Evolutionary conservation across 2,797 vertebrate species (phyloP), one percentile per base, ranked within the genome.

Genomic region (Pantherophis vulpinus): DNA sequence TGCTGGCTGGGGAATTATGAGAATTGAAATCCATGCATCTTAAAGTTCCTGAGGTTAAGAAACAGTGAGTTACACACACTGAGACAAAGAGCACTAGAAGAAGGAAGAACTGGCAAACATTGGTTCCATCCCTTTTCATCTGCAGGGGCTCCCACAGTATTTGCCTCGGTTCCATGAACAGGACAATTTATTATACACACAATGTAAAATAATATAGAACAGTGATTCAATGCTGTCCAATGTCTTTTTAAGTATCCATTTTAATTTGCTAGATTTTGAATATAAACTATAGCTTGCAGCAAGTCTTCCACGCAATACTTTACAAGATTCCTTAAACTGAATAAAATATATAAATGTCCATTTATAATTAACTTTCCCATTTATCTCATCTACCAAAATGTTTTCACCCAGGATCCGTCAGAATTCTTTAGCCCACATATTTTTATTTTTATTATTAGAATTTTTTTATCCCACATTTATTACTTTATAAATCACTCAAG

Each of bases 201-300:
- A 93, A 94, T 96, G 96, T 97, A 55, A 87, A 97, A 96, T 93
- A 95, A 92, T 13, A 20, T 86, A 95, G 87, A 32, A 86, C 83
- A 93, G 47, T 92, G 93, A 95, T 95, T 93, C 0, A 0, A 27
- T 93, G 14, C 87, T 94, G 87, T 92, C 37, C 29, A 92, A 60
- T 93, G 94, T 92, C 83, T 93, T 58, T 93, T 86, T 91, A 91
- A 92, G 91, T 90, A 74, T n/a, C 25, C 42, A 94, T 87, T 54
- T 88, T 66, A 92, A 70, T 66, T 66, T 66, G 51, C 91, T 89
- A 86, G 37, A 94, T 88, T 86, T 86, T 60, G 42, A 91, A n/a
- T 59, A 37, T 59, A 91, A 86, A 59, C 58, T 86, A 10, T 59
- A 91, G 79, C 91, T 79, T 12, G 56, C 83, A 93, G 54, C 83